Evolutionary conservation across 2,888 invertebrate genomes (phyloP).

Genomic region (Tupiocoris notatus): DNA sequence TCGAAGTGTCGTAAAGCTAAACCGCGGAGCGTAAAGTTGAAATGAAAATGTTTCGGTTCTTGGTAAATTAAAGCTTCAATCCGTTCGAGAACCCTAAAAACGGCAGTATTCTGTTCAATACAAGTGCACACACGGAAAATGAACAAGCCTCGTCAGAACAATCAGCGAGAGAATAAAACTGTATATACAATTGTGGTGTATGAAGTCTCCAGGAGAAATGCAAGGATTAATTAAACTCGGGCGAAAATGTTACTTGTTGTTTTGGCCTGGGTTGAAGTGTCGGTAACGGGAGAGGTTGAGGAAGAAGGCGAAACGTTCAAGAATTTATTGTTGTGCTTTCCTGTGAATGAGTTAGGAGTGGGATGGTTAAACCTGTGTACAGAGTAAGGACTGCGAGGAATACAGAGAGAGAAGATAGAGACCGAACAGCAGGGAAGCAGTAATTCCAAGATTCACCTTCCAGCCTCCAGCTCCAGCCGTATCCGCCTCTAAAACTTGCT

Average conservation of each 20-base stretch:
- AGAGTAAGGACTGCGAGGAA: conserved; percentile 3
- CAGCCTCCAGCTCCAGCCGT: background rate
- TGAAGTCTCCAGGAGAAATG: conserved; percentile 26
- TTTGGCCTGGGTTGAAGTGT: conserved; percentile 2
- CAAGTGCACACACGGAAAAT: background rate
- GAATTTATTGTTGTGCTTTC: conserved; percentile 40
- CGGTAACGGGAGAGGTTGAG: background rate
- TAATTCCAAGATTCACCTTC: conserved; percentile 1
- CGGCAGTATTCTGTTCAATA: background rate
- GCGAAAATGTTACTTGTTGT: conserved; percentile 38
- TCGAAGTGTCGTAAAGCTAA: no score
- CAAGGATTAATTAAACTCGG: conserved; percentile 41
- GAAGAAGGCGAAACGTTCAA: conserved; percentile 36
- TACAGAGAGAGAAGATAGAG: background rate
- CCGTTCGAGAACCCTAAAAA: background rate
- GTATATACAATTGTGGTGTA: conserved; percentile 31
- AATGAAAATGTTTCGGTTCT: conserved; percentile 19
- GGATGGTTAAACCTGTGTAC: conserved; percentile 2
- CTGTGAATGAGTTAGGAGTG: conserved; percentile 31
- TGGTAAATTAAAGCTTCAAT: background rate
- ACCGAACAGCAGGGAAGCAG: conserved; percentile 2
- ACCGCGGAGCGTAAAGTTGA: background rate
- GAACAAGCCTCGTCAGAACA: conserved; percentile 2
- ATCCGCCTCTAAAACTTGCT: conserved; percentile 33
- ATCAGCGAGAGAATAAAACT: conserved; percentile 22